Conservation (phyloP, 1,140 invertebrate genomes). For the Camponotus vicinus region DNA sequence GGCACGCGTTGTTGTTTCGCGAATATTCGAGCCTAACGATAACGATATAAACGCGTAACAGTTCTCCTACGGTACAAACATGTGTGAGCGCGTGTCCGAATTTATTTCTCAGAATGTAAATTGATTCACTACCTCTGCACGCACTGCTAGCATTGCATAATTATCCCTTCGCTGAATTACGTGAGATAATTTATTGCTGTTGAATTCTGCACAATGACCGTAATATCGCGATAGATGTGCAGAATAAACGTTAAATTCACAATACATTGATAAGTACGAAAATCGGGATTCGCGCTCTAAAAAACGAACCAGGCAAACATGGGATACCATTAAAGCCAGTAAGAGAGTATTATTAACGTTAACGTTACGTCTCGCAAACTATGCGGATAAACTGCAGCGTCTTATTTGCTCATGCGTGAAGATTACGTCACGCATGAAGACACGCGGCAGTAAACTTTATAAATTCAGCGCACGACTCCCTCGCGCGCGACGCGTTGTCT, state of each 20-base stretch:
- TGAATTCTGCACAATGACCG: not conserved
- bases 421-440: conserved; percentile 32
- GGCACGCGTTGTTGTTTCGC: conserved; percentile 59
- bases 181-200: conserved; percentile 1
- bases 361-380: not conserved
- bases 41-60: conserved; percentile 48
- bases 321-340: not conserved
- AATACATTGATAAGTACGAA: not conserved
- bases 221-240: not conserved
- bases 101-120: conserved; percentile 58
- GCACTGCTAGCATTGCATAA: conserved; percentile 8
- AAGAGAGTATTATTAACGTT: conserved; percentile 2
- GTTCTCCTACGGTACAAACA: conserved; percentile 44
- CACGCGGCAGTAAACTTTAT: conserved; percentile 38
- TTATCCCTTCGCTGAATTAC: conserved; percentile 30
- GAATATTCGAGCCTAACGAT: conserved; percentile 60
- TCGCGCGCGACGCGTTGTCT: conserved; percentile 48
- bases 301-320: not conserved
- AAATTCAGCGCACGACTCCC: conserved; percentile 54
- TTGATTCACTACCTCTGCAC: conserved; percentile 26
- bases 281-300: not conserved
- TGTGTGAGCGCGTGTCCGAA: conserved; percentile 27
- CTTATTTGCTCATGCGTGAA: not conserved
- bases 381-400: conserved; percentile 25
- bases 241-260: not conserved